These are phyloP conservation scores for Tiliacea aurago DNA, from an alignment of 2,888 invertebrate genomes.

Conservation along the genomic window DNA sequence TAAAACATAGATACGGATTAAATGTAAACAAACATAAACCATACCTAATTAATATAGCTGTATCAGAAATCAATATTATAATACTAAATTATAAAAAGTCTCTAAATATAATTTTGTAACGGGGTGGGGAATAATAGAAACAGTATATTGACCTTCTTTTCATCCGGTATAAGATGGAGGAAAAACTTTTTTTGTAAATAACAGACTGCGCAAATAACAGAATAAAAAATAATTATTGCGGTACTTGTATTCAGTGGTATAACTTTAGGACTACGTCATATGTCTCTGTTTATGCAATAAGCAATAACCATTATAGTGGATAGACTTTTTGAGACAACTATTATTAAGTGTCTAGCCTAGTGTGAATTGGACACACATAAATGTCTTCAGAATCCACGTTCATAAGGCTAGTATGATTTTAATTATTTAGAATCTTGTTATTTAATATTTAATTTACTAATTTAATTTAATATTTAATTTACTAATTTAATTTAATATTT, in stretches of 20 bases:
- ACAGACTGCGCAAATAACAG: not conserved
- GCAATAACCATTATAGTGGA: not conserved
- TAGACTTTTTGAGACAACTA: not conserved
- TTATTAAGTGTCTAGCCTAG: not conserved
- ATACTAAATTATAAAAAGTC: conserved; percentile 45
- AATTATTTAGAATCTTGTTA: not conserved
- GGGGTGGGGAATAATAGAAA: conserved; percentile 42
- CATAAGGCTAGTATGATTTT: not conserved
- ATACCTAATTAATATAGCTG: conserved; percentile 40
- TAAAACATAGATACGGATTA: conserved; percentile 43
- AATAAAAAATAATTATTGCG: conserved; percentile 12
- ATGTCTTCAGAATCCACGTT: not conserved
- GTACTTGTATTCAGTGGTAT: conserved; percentile 25
- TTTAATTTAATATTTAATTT: not conserved
- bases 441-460: not conserved
- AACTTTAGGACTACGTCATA: conserved; percentile 14
- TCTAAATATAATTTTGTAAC: conserved; percentile 47
- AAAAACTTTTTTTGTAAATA: conserved; percentile 6
- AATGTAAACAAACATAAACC: conserved; percentile 24
- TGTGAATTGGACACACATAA: not conserved
- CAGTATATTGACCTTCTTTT: conserved; percentile 43
- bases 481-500: not conserved
- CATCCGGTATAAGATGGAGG: not conserved
- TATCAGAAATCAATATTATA: conserved; percentile 46
- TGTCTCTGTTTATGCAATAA: conserved; percentile 27